These are phyloP conservation scores for Rhinichthys klamathensis DNA, from an alignment of 2,113 vertebrate genomes.

Conservation along the genomic window DNA sequence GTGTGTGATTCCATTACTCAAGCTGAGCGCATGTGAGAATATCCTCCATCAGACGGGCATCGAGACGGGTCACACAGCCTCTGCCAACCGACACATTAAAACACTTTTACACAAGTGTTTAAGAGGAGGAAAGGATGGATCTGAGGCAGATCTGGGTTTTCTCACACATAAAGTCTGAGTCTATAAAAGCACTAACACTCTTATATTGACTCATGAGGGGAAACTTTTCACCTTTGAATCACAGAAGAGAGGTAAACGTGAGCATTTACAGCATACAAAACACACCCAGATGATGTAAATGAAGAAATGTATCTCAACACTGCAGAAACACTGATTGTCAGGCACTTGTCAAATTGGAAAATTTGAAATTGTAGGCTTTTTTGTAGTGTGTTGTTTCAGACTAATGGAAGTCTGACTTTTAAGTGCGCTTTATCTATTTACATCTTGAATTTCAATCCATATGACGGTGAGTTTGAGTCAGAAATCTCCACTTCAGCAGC, in stretches of 20 bases:
- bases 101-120: constrained; percentile 1
- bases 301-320: neutral
- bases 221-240: neutral
- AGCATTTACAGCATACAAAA: neutral
- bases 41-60: constrained; percentile 22
- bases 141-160: constrained; percentile 9
- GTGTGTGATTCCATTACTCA: constrained; percentile 3
- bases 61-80: constrained; percentile 12
- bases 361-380: no score
- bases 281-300: no score
- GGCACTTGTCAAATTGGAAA: no score
- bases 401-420: no score
- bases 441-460: no score
- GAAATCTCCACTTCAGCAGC: no score
- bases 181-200: neutral
- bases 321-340: no score
- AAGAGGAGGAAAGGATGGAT: constrained; percentile 29
- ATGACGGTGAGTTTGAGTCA: no score
- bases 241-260: neutral
- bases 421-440: no score
- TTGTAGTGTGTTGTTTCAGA: no score
- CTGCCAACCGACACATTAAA: constrained; percentile 38
- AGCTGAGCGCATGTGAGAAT: constrained; percentile 25
- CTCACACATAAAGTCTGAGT: constrained; percentile 9
- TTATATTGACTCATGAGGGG: neutral